Base-by-base conservation (phyloP, 2,113 vertebrate species). In the Alligator sinensis region DNA sequence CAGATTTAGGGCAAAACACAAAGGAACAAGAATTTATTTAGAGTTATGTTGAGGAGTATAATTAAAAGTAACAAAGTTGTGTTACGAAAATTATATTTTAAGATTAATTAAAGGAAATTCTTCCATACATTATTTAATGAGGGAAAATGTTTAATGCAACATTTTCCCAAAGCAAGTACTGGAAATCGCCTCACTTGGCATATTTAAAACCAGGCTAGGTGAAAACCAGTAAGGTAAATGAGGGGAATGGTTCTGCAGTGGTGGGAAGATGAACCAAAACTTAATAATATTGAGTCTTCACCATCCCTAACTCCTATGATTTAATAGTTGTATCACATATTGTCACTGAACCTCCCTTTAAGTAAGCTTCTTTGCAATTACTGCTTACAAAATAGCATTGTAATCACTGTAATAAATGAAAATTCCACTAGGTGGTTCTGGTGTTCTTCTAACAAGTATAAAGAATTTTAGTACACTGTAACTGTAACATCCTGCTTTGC, bases 361-460 rank as follows among this genome's bases (percentile, higher is more conserved):
- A 79, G 61, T 13, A 27, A 18, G 30, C 21, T 61, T 27, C 25
- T 54, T 55, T 81, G 85, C 4, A 9, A 12, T 18, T 57, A 30
- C 1, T 27, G 13, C 74, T 96, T 54, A 60, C 87, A 86, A 80
- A 21, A 68, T 55, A 18, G 61, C 19, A 27, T 84, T 77, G 86
- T 84, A 74, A 22, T 63, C 30, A 21, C 22, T 97, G 97, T 93
- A 98, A 87, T 98, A 95, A 97, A 72, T 3, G 66, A 93, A 97
- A 96, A 57, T 24, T 96, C 98, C 98, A 98, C 98, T 97, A 98
- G 98, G 92, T 97, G 98, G 98, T 57, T 92, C 97, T 98, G 94
- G 91, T 97, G 97, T 81, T 96, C 98, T 98, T 97, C 97, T 82
- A 80, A 90, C 84, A 91, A 89, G 82, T 70, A 72, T 80, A 0